phyloP scores from a whole-genome alignment of 2,888 invertebrate genomes.

The Junonia oenone region DNA sequence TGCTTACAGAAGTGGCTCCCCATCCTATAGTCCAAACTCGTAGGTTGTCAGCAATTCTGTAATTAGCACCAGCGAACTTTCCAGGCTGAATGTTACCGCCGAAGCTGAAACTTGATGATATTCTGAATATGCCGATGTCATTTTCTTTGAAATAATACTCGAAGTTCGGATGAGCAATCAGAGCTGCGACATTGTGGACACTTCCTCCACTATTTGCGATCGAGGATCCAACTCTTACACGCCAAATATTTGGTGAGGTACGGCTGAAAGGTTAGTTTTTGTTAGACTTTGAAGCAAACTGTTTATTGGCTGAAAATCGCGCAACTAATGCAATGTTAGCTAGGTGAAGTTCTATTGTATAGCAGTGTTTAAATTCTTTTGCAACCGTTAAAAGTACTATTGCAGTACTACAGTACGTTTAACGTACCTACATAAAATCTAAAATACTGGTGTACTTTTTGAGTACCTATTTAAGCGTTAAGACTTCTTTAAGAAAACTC shows the following conservation, averaged over 20 bases:
- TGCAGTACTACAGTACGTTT: too few relatives aligned
- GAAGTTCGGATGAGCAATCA: slow-evolving; percentile 36
- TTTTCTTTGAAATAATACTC: slow-evolving; percentile 34
- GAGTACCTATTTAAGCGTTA: too few relatives aligned
- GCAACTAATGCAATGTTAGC: too few relatives aligned
- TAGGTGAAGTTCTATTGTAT: too few relatives aligned
- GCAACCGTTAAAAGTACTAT: too few relatives aligned
- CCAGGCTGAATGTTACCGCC: slow-evolving; percentile 33
- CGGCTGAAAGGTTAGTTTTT: not conserved
- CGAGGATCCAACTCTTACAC: slow-evolving; percentile 37
- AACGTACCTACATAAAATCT: too few relatives aligned
- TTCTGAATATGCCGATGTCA: slow-evolving; percentile 43
- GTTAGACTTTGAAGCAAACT: not conserved
- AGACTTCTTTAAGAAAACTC: too few relatives aligned
- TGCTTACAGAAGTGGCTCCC: slow-evolving; percentile 33
- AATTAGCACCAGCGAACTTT: slow-evolving; percentile 40
- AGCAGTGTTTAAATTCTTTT: too few relatives aligned
- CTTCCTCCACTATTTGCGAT: slow-evolving; percentile 37
- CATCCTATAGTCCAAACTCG: slow-evolving; percentile 48
- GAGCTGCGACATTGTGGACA: slow-evolving; percentile 11
- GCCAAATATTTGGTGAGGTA: slow-evolving; percentile 21
- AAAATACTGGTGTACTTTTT: too few relatives aligned
- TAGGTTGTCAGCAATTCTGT: slow-evolving; percentile 39
- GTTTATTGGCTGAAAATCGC: too few relatives aligned
- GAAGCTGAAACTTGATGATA: slow-evolving; percentile 26